Evolutionary conservation across 2,888 invertebrate genomes (phyloP), one percentile per base, ranked within the genome.

Genomic region (Heliconius erato): DNA sequence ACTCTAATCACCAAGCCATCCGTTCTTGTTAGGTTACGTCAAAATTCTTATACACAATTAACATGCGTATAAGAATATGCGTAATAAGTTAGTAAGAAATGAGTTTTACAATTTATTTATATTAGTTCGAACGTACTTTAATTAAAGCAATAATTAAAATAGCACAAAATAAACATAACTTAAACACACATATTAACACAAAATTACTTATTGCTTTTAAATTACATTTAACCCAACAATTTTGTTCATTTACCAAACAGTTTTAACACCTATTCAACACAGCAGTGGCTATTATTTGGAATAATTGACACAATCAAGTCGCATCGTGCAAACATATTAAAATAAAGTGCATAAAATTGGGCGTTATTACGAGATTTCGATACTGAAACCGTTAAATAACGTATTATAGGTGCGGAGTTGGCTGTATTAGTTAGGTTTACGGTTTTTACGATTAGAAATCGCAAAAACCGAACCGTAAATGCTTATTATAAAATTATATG

Each of bases 261-360:
- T 26, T 65, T 65, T 78, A 49, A 78, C 78, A 67, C 67, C 11
- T 78, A 78, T 78, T 78, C 67, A 67, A 59, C n/a, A 28, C 19
- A 65, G n/a, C 9, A 59, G 40, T 19, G 14, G 12, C 54, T 54
- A 79, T 79, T 59, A 80, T 40, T 65, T 40, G 40, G 26, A 40
- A 69, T 76, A 81, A 81, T 81, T 81, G 81, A 77, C 54, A 69
- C 69, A 81, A 77, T 76, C 76, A 63, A 76, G 59, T 63, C 76
- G 80, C 68, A 40, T 69, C 68, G 32, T 14, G 72, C 32, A 81
- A 59, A 79, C 68, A 67, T 77, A 82, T 83, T 83, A 40, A 82
- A 82, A 82, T 79, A 71, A 72, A 83, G 54, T 67, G 77, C 69
- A 67, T 68, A 26, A 67, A 68, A 69, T 80, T 79, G 59, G 65